phyloP scores from a whole-genome alignment of 2,888 invertebrate genomes.

The Eugnorisma glareosa region DNA sequence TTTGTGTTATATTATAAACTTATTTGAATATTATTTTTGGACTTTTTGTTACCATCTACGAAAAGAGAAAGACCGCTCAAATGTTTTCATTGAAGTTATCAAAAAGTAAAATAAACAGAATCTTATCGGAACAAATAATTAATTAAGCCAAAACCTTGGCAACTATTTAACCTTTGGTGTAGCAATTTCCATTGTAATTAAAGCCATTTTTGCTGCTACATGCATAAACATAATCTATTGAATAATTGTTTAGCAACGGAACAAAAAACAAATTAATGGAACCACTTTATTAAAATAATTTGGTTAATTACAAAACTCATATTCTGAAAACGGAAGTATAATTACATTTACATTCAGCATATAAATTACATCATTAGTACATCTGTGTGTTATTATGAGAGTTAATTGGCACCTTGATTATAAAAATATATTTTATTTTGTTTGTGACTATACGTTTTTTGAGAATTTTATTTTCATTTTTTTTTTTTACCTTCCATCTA shows the following conservation, averaged over 20 bases:
- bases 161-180: neutral
- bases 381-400: neutral
- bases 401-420: neutral
- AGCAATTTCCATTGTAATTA: neutral
- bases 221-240: neutral
- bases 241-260: neutral
- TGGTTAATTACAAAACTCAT: conserved; percentile 13
- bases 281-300: neutral
- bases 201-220: neutral
- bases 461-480: no score
- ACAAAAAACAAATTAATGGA: neutral
- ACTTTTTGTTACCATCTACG: no score
- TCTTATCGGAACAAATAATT: neutral
- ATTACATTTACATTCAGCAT: conserved; percentile 27
- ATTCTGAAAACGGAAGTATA: conserved; percentile 1
- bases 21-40: no score
- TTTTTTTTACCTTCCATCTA: neutral
- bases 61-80: neutral
- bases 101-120: neutral
- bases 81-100: neutral
- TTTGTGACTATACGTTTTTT: neutral
- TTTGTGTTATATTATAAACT: no score
- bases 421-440: neutral
- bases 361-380: conserved; percentile 39
- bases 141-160: neutral